Evolutionary conservation across 2,888 invertebrate species (phyloP).

Genomic region (Oscheius onirici): DNA sequence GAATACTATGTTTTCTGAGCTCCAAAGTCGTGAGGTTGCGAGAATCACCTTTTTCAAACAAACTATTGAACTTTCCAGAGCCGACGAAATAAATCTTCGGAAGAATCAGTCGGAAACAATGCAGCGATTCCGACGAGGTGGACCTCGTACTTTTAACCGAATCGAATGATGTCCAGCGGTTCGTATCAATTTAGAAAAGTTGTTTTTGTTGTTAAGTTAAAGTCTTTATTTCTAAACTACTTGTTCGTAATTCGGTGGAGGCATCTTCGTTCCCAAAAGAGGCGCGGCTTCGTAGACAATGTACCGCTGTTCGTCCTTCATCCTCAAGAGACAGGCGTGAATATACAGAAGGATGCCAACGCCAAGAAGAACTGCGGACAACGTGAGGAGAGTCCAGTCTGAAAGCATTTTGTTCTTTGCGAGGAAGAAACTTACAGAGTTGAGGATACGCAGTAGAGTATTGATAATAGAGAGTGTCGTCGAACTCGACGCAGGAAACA

Average conservation of each 20-base stretch:
- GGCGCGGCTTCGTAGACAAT: slow-evolving; percentile 45
- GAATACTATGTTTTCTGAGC: too few species aligned
- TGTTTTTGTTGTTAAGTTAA: slow-evolving; percentile 7
- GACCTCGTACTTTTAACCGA: slow-evolving; percentile 51
- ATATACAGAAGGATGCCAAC: slow-evolving; percentile 18
- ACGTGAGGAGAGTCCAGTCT: slow-evolving; percentile 19
- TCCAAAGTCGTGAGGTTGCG: too few species aligned
- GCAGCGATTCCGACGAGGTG: slow-evolving; percentile 51
- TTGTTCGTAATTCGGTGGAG: slow-evolving; percentile 46
- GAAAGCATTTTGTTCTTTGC: not conserved
- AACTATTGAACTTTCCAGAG: too few species aligned
- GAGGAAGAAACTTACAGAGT: not conserved
- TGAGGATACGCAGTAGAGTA: not conserved
- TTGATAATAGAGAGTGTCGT: too few species aligned
- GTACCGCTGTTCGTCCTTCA: slow-evolving; percentile 8
- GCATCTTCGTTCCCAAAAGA: slow-evolving; percentile 26
- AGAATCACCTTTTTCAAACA: too few species aligned
- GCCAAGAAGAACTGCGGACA: slow-evolving; percentile 3
- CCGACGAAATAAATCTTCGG: slow-evolving; percentile 37
- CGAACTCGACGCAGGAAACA: too few species aligned
- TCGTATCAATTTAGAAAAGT: not conserved
- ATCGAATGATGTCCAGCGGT: not conserved
- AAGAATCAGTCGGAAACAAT: slow-evolving; percentile 45
- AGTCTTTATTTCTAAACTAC: slow-evolving; percentile 33
- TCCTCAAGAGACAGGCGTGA: slow-evolving; percentile 14